Percentiles rank a stretch among this genome's conserved stretches.
These are phyloP conservation scores for Digitonthophagus gazella DNA, from an alignment of 2,888 invertebrate species.

Conservation along the genomic window DNA sequence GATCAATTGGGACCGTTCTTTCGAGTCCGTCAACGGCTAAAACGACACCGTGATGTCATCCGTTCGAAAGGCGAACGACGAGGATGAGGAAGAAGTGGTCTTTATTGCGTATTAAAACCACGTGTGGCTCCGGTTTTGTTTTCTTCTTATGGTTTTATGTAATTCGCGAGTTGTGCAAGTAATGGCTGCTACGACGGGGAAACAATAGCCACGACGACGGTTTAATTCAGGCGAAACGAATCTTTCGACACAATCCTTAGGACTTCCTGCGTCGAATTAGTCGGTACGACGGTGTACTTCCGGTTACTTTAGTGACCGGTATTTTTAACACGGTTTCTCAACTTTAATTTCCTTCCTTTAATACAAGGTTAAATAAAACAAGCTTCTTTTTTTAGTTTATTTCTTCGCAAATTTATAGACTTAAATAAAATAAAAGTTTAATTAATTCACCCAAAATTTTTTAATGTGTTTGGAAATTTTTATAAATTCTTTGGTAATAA, in stretches of 20 bases:
- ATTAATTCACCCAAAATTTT: too few relatives aligned
- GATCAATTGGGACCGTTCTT: slow-evolving; percentile 10
- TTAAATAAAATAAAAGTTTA: too few relatives aligned
- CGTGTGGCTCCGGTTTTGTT: background rate
- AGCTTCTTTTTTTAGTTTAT: too few relatives aligned
- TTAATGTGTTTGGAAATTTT: too few relatives aligned
- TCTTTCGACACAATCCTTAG: slow-evolving; percentile 6
- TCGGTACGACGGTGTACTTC: slow-evolving; percentile 5
- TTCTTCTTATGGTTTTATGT: background rate
- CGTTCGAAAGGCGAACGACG: background rate
- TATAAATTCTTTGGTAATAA: too few relatives aligned
- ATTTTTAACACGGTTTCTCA: background rate
- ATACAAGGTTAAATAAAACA: background rate
- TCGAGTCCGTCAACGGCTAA: background rate
- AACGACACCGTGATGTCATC: slow-evolving; percentile 3
- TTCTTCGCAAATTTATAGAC: too few relatives aligned
- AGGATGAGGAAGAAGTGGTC: background rate
- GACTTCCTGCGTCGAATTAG: slow-evolving; percentile 9
- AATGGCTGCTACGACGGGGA: too few relatives aligned
- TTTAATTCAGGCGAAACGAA: slow-evolving; percentile 13
- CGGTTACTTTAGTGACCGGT: slow-evolving; percentile 3
- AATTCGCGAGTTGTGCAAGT: slow-evolving; percentile 8
- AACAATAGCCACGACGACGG: slow-evolving; percentile 4
- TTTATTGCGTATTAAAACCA: background rate
- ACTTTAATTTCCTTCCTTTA: background rate